Base-by-base conservation (phyloP, 2,797 vertebrate genomes). In the Molossus molossus region DNA sequence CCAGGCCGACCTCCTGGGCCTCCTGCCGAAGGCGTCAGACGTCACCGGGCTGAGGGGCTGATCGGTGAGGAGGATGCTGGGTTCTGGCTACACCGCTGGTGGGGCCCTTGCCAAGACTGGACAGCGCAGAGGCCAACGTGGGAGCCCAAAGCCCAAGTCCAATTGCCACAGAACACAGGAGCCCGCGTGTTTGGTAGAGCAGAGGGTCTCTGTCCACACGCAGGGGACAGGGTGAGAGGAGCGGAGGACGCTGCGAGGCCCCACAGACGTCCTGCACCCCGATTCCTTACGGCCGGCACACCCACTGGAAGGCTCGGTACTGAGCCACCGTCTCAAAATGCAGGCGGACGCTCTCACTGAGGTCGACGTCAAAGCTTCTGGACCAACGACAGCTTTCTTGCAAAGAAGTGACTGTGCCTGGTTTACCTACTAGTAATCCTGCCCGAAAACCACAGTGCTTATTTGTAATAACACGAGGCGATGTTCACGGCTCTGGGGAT, bases 381-480 rank as follows among this genome's bases (percentile, higher is more conserved):
- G 48, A 53, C 75, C 48, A 60, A 76, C n/a, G 87, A 73, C 9
- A 20, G 55, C 25, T 77, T 87, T 80, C 94, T 33, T 37, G 0
- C 1, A 87, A 37, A 80, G 76, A 60, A 77, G 23, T 27, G 0
- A 17, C 6, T 20, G 57, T 37, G n/a, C 72, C 53, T 3, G 23
- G 84, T 67, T 96, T 40, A 81, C 94, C 60, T 53, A 84, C 87
- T 67, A 62, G 25, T 27, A 76, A 76, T 75, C 73, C 83, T 33
- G 53, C 48, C 75, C 1, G 40, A 37, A 81, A 50, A 70, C 17
- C 9, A 12, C 9, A 0, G 2, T 3, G 70, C 29, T 45, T 62
- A 33, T 72, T 17, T 75, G 65, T 13, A 50, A 57, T 14, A 9
- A 40, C 1, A 33, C 0, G 6, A 58, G 50, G 25, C 14, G 17